These are phyloP conservation scores for Egretta garzetta DNA, from an alignment of 2,113 vertebrate genomes.

Conservation along the genomic window DNA sequence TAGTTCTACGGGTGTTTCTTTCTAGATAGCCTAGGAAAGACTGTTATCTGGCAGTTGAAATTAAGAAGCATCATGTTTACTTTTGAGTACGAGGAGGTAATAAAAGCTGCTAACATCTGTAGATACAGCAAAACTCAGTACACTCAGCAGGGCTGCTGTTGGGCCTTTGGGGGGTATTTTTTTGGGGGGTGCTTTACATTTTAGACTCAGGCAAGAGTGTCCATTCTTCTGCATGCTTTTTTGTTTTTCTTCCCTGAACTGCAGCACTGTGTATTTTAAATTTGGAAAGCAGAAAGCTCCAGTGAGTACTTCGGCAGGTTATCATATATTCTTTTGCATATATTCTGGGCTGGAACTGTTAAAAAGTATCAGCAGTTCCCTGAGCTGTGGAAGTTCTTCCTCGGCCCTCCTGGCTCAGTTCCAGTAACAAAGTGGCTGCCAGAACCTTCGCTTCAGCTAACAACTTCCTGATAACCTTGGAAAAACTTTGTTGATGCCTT, in stretches of 20 bases:
- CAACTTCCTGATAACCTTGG: background rate
- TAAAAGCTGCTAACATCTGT: background rate
- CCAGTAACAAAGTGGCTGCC: background rate
- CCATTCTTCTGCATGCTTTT: background rate
- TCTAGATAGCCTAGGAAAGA: background rate
- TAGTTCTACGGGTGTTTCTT: background rate
- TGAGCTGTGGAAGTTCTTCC: constrained; percentile 5
- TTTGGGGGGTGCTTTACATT: background rate
- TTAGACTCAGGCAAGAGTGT: background rate
- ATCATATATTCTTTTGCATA: background rate
- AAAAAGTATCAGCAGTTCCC: background rate
- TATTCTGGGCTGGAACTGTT: background rate
- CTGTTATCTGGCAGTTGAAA: background rate
- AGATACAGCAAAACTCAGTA: background rate
- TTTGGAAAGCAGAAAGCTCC: background rate
- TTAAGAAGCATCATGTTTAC: background rate
- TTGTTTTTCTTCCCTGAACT: background rate
- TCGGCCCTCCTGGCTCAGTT: background rate
- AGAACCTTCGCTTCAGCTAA: background rate
- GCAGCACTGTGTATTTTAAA: constrained; percentile 25
- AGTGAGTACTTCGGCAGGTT: background rate
- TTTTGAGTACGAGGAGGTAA: background rate
- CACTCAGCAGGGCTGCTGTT: background rate
- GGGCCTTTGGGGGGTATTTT: background rate
- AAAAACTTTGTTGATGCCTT: background rate